These are phyloP conservation scores for Xiphophorus birchmanni DNA, from an alignment of 2,797 vertebrate genomes.

Conservation along the genomic window DNA sequence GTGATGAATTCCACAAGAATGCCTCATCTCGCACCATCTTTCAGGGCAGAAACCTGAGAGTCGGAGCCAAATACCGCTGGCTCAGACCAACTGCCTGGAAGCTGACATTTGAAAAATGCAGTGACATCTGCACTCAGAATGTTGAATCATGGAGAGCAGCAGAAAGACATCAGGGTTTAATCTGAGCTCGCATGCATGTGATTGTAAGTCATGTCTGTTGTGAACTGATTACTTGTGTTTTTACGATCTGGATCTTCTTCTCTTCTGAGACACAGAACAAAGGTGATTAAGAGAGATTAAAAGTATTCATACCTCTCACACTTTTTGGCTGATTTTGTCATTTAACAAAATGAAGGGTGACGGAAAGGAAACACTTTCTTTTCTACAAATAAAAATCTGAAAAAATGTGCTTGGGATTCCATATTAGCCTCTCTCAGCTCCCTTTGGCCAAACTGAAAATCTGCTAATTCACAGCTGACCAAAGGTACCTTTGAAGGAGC, in stretches of 20 bases:
- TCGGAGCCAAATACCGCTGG: slow-evolving; percentile 54
- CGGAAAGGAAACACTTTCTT: too few species aligned
- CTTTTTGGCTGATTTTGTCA: background rate
- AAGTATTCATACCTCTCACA: background rate
- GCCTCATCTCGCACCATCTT: slow-evolving; percentile 48
- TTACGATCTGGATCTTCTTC: background rate
- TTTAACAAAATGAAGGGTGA: background rate
- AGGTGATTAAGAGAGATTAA: background rate
- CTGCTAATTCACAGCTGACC: background rate
- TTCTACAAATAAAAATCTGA: too few species aligned
- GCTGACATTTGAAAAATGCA: slow-evolving; percentile 60
- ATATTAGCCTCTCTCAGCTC: too few species aligned
- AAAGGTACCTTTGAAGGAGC: too few species aligned
- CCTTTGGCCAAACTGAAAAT: background rate
- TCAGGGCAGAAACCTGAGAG: slow-evolving; percentile 63
- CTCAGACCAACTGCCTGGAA: slow-evolving; percentile 54
- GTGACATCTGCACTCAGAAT: slow-evolving; percentile 57
- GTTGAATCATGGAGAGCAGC: slow-evolving; percentile 29
- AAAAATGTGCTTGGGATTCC: too few species aligned
- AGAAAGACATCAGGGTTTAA: slow-evolving; percentile 19
- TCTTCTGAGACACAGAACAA: background rate
- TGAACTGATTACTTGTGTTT: background rate
- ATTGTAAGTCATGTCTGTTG: background rate
- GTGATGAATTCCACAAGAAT: slow-evolving; percentile 69
- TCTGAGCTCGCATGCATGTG: slow-evolving; percentile 1